Evolutionary conservation across 2,797 vertebrate species (phyloP).

Genomic region (Hypotaenidia okinawae): DNA sequence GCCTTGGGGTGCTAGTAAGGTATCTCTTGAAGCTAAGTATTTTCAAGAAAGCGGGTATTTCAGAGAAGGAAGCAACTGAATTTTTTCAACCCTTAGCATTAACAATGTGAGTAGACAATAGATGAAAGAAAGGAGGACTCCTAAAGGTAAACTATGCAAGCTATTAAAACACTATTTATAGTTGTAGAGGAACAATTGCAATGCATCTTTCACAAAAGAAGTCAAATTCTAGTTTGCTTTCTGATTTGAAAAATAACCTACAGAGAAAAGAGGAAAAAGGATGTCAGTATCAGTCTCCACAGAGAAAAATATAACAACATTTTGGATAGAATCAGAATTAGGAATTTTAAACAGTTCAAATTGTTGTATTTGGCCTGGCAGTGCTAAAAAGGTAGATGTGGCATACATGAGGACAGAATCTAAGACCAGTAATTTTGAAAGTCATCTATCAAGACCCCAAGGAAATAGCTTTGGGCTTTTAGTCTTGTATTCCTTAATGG

Average conservation of each 20-base stretch:
- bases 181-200: background rate
- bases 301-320: background rate
- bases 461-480: background rate
- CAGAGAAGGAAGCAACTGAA: background rate
- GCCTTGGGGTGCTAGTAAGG: background rate
- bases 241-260: background rate
- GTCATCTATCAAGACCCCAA: background rate
- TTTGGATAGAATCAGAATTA: background rate
- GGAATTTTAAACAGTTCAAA: background rate
- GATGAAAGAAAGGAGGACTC: background rate
- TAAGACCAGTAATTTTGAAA: background rate
- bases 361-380: background rate
- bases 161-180: background rate
- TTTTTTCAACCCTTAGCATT: background rate
- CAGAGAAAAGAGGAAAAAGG: background rate
- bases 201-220: background rate
- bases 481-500: background rate
- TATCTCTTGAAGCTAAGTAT: background rate
- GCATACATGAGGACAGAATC: background rate
- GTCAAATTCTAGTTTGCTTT: background rate
- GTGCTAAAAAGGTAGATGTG: background rate
- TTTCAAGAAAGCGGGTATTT: background rate
- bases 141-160: background rate
- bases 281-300: background rate
- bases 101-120: background rate